Conservation (phyloP, 2,888 invertebrate species). For the Drosophila borborema region DNA sequence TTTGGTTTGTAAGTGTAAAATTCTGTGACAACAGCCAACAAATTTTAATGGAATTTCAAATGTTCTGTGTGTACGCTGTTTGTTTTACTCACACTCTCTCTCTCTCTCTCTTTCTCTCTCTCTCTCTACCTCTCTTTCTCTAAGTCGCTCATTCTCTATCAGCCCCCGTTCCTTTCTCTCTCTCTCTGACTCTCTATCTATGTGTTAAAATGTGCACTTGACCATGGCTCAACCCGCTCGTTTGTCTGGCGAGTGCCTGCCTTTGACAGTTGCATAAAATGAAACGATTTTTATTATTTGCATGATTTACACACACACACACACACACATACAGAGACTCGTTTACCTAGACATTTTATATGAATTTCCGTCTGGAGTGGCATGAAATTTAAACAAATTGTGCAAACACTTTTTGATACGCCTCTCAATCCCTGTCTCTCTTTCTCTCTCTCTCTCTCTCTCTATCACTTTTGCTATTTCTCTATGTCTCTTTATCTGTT, state of each 20-base stretch:
- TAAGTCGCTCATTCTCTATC: not conserved
- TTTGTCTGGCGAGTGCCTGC: conserved; percentile 44
- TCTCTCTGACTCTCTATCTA: conserved; percentile 23
- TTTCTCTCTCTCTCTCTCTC: not conserved
- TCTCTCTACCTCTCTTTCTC: conserved; percentile 4
- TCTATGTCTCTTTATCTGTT: conserved; percentile 9
- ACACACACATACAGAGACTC: not conserved
- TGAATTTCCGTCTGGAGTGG: conserved; percentile 64
- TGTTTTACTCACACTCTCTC: conserved; percentile 17
- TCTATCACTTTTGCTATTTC: not conserved
- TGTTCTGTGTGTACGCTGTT: conserved; percentile 39
- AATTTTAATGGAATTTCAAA: conserved; percentile 78
- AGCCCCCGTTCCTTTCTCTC: not conserved
- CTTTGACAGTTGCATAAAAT: conserved; percentile 63
- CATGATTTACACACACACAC: conserved; percentile 34
- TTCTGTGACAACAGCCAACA: conserved; percentile 61
- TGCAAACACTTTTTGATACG: conserved; percentile 70
- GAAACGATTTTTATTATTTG: conserved; percentile 61
- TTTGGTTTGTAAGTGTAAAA: conserved; percentile 38
- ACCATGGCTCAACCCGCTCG: conserved; percentile 53
- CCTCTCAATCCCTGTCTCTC: not conserved
- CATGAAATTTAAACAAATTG: conserved; percentile 77
- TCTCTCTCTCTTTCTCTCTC: not conserved
- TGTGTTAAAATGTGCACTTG: conserved; percentile 63
- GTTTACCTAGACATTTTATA: conserved; percentile 55